Evolutionary conservation across 2,888 invertebrate genomes (phyloP).

Genomic region (Prosapia bicincta): DNA sequence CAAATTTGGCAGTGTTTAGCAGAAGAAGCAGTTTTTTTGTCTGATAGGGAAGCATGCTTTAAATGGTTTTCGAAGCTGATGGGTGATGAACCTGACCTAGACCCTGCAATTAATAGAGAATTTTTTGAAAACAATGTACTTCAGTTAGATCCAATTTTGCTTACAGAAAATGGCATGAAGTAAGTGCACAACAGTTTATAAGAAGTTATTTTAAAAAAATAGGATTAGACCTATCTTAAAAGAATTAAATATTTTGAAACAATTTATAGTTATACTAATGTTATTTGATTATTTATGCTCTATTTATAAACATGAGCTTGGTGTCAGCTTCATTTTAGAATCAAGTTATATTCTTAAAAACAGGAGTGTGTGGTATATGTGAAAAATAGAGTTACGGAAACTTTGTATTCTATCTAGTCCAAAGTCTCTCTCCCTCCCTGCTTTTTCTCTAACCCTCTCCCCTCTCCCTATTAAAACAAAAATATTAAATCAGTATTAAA

Average conservation of each 20-base stretch:
- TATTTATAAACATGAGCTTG: no score
- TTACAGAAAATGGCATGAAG: slow-evolving; percentile 95
- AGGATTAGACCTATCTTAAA: background rate
- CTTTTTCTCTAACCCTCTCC: no score
- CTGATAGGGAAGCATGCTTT: slow-evolving; percentile 95
- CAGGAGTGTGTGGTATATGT: no score
- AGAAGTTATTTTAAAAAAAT: background rate
- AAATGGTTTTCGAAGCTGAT: slow-evolving; percentile 97
- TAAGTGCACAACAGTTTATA: no score
- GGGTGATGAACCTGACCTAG: slow-evolving; percentile 95
- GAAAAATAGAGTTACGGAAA: no score
- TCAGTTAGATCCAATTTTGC: slow-evolving; percentile 82
- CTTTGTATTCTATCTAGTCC: no score
- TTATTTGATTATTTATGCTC: no score
- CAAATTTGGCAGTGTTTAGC: slow-evolving; percentile 96
- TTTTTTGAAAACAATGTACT: slow-evolving; percentile 95
- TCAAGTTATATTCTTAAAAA: no score
- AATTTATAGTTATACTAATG: background rate
- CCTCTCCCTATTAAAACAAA: no score
- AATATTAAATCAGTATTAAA: no score
- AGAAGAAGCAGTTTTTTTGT: slow-evolving; percentile 86
- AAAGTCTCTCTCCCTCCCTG: no score
- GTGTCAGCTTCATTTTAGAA: no score
- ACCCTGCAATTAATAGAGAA: slow-evolving; percentile 92
- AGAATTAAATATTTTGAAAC: background rate